Evolutionary conservation across 2,113 vertebrate species (phyloP).

Genomic region (Colossoma macropomum): DNA sequence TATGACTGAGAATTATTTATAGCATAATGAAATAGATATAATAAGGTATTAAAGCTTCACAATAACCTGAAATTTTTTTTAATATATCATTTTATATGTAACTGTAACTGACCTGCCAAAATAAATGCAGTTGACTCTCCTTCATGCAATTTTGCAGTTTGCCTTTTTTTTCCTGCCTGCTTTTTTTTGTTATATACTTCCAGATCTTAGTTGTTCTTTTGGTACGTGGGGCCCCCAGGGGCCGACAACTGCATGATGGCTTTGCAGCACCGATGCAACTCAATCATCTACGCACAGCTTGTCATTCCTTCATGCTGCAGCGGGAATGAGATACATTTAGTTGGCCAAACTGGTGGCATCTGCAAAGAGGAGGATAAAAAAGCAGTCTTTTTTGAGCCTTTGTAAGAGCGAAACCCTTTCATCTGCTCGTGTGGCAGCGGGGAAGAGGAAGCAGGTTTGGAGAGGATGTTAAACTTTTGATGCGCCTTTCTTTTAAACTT

Average conservation of each 20-base stretch:
- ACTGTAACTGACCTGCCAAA: too few relatives aligned
- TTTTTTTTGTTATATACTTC: not conserved
- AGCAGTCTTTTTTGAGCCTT: constrained; percentile 19
- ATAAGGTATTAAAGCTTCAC: too few relatives aligned
- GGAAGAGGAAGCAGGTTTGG: constrained; percentile 49
- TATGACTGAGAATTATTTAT: too few relatives aligned
- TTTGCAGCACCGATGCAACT: constrained; percentile 36
- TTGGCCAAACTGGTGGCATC: constrained; percentile 42
- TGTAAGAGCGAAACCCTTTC: constrained; percentile 48
- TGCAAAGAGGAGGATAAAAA: constrained; percentile 7
- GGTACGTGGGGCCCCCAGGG: not conserved
- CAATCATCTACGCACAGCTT: constrained; percentile 34
- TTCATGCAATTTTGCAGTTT: too few relatives aligned
- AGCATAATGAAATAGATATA: too few relatives aligned
- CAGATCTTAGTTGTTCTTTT: not conserved
- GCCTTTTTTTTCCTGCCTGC: too few relatives aligned
- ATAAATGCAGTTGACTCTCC: too few relatives aligned
- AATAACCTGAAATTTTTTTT: too few relatives aligned
- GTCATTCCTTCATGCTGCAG: constrained; percentile 33
- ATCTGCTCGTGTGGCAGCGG: constrained; percentile 46
- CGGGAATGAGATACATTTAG: constrained; percentile 44
- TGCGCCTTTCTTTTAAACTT: constrained; percentile 38
- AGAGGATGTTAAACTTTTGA: constrained; percentile 56
- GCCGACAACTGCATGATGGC: not conserved
- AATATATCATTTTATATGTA: too few relatives aligned